Base-by-base conservation (phyloP, 37 sponge, comb jelly and placozoan species). In the Halisarca cf. caerulea region DNA sequence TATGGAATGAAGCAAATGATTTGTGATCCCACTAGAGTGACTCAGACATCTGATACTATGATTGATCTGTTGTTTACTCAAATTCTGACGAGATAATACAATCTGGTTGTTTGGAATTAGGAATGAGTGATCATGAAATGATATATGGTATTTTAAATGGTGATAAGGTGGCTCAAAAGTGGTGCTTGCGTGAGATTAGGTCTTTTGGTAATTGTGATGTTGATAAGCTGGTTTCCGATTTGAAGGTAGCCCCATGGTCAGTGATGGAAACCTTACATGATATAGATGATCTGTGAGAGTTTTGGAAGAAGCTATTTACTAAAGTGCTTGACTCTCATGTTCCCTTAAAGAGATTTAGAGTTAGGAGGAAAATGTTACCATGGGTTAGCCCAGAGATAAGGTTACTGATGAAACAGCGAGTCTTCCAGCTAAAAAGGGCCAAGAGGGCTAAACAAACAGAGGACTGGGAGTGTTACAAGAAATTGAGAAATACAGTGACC, bases 241-340 rank as follows among this genome's bases (percentile, higher is more conserved):
- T 84, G 40, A 30, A 28, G 14, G 37, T 60, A 34, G 75, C 78
- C 2, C 85, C 85, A 7, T 84, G 85, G 85, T 32, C 0, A 14
- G 77, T 84, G 42, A 75, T 84, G 75, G 59, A 73, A 2, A 25
- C 85, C 21, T 32, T 84, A n/a, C 77, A 84, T 45, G 77, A 84
- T 40, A 47, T 47, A 5, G 78, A 75, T 77, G 28, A 60, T 84
- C 47, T 78, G 18, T 84, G 85, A 77, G 78, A 77, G 0, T 77
- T 53, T 78, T 84, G 85, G 85, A 84, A 84, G 78, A 36, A 47
- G 78, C 33, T 84, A 42, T 47, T 14, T 47, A 47, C 51, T 14
- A 55, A 44, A 6, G 51, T 73, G 39, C 54, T 84, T 43, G 78
- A 84, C 27, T 75, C 60, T 6, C 78, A 84, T 73, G 59, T 44